Evolutionary conservation across 2,113 vertebrate species (phyloP).

Genomic region (Cheirogaleus medius): DNA sequence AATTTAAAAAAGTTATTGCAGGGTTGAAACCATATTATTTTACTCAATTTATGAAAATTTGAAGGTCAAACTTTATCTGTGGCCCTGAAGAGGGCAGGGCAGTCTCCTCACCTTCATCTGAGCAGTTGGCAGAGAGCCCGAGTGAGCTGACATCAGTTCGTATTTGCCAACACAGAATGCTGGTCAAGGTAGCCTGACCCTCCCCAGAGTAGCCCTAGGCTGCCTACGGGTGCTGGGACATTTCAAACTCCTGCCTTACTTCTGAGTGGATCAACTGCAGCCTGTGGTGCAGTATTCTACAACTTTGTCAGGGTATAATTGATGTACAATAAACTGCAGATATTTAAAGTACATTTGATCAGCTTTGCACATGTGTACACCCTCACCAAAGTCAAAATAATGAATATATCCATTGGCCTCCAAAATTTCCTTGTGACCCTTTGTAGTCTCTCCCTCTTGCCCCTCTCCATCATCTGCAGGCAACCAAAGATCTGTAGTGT

Average conservation of each 20-base stretch:
- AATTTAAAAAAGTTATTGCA: background rate
- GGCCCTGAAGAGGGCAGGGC: background rate
- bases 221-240: background rate
- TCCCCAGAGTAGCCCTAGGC: background rate
- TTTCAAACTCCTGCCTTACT: background rate
- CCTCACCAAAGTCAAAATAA: background rate
- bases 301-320: background rate
- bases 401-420: background rate
- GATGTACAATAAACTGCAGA: background rate
- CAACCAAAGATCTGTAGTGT: background rate
- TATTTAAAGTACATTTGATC: background rate
- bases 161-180: background rate
- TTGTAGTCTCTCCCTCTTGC: background rate
- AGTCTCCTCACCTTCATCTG: background rate
- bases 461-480: background rate
- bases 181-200: background rate
- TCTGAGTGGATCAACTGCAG: background rate
- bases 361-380: background rate
- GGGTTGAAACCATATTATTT: background rate
- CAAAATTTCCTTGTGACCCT: background rate
- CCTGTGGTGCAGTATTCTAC: background rate
- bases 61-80: background rate
- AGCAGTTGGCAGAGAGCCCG: background rate
- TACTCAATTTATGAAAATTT: background rate
- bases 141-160: background rate